Evolutionary conservation across 1,140 invertebrate genomes (phyloP), one percentile per base, ranked within the genome.

Genomic region (Phymastichus coffea): DNA sequence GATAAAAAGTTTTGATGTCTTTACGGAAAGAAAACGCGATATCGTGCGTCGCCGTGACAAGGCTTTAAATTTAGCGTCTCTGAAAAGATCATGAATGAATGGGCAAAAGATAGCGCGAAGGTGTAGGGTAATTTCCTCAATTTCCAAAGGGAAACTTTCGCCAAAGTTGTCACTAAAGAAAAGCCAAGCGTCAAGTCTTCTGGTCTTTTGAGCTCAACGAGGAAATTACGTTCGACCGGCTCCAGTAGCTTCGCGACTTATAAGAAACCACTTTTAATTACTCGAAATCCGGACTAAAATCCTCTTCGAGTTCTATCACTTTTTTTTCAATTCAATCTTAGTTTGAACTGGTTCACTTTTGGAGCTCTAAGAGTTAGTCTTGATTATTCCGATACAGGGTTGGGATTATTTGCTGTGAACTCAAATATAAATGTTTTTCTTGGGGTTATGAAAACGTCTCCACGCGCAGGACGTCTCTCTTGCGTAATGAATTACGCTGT

Each of bases 241-340:
- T 35, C 7, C 30, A 6, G 14, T 14, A 8, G 47, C 37, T 17
- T 17, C 15, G 9, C 41, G n/a, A 14, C 25, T 44, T 23, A 33
- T 51, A 52, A 33, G 38, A 58, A 37, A 23, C 33, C 17, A 48
- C 46, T 58, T 58, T 43, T 43, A 44, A 58, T 58, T 52, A 52
- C 56, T 51, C 15, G 37, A 43, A 37, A 58, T 52, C 40, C 30
- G 14, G 15, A 44, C 23, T 9, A 53, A n/a, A n/a, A n/a, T n/a
- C n/a, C n/a, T n/a, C n/a, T n/a, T n/a, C n/a, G n/a, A n/a, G n/a
- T n/a, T n/a, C 30, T 37, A n/a, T 51, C 12, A 20, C 33, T 4
- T 51, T 51, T n/a, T 23, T 26, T 53, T 41, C 19, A 40, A 54
- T 43, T 30, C 2, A 30, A 30, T 7, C 22, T 33, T 14, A 41